Percentiles rank a stretch among this genome's conserved stretches.
Evolutionary conservation across 2,113 vertebrate genomes (phyloP).

Genomic region (Syngnathus scovelli): DNA sequence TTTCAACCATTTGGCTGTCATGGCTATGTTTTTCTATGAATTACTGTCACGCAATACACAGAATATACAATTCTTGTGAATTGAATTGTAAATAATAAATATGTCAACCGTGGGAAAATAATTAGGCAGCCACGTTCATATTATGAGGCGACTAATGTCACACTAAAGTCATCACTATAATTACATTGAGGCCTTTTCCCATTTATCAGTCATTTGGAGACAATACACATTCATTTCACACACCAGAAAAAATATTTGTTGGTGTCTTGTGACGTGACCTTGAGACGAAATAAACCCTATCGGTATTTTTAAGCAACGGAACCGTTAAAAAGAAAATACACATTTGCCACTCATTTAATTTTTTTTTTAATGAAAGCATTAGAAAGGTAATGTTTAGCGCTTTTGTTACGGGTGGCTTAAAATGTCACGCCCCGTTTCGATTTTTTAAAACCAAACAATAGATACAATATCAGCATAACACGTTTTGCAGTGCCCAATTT

Average conservation of each 20-base stretch:
- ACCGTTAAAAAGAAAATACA: neutral
- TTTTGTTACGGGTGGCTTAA: neutral
- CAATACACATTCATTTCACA: neutral
- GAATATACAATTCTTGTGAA: neutral
- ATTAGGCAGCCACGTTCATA: neutral
- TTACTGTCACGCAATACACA: neutral
- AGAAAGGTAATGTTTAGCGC: too few species aligned
- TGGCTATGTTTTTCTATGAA: neutral
- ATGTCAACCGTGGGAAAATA: neutral
- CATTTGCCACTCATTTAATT: neutral
- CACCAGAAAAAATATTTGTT: neutral
- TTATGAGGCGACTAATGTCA: neutral
- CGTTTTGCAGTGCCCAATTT: neutral
- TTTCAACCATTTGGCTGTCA: neutral
- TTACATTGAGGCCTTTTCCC: neutral
- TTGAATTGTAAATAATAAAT: neutral
- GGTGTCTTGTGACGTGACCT: neutral
- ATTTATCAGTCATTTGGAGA: neutral
- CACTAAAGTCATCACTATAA: neutral
- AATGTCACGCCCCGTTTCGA: neutral
- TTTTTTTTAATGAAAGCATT: neutral
- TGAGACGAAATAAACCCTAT: neutral
- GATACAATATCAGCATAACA: neutral
- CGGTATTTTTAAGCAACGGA: neutral
- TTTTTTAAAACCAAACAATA: constrained; percentile 6